Conservation (phyloP, 1,140 invertebrate species). For the Brachionus koreanus region DNA sequence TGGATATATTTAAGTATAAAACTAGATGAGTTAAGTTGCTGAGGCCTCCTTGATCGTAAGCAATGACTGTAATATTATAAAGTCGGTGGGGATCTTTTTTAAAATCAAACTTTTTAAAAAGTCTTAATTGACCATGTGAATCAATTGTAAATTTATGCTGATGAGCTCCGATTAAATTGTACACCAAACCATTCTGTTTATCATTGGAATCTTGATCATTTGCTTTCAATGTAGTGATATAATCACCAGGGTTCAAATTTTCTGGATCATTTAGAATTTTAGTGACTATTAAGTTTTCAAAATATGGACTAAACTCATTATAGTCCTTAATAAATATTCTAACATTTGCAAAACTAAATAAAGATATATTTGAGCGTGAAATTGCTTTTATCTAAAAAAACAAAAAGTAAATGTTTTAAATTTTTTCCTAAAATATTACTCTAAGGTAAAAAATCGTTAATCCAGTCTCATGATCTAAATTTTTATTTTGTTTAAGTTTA, state of each 20-base stretch:
- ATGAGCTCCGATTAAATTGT: constrained; percentile 12
- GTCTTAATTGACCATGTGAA: background rate
- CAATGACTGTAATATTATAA: constrained; percentile 17
- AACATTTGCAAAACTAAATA: background rate
- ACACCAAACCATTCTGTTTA: background rate
- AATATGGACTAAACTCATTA: constrained; percentile 18
- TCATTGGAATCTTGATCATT: background rate
- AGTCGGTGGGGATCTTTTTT: background rate
- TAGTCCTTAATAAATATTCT: background rate
- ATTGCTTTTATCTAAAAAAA: constrained; percentile 21
- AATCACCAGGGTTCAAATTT: background rate
- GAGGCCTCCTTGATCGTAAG: background rate
- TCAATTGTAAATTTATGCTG: constrained; percentile 33
- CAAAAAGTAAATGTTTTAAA: background rate
- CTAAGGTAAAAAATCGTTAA: background rate
- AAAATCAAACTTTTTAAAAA: constrained; percentile 33
- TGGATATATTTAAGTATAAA: constrained; percentile 8
- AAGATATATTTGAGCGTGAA: background rate
- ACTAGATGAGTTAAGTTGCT: constrained; percentile 3
- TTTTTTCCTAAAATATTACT: background rate
- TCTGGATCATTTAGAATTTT: constrained; percentile 12
- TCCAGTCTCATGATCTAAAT: constrained; percentile 29
- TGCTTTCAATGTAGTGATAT: background rate
- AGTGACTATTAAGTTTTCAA: background rate
- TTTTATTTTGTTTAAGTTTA: background rate